Conservation (phyloP, 2,113 vertebrate genomes). For the Lophius piscatorius region DNA sequence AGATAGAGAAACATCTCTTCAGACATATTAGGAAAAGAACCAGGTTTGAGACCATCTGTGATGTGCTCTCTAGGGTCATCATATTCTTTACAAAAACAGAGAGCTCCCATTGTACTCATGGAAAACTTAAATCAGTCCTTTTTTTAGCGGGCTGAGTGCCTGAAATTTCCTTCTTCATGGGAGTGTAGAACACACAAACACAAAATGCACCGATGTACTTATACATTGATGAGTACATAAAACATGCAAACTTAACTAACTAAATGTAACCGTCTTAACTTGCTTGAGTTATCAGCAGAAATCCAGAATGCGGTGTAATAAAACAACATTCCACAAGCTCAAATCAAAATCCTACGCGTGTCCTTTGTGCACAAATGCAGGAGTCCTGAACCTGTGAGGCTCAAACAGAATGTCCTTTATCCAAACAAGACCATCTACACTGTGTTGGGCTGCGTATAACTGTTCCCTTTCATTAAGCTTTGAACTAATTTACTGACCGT, state of each 20-base stretch:
- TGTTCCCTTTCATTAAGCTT: slow-evolving; percentile 36
- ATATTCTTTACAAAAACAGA: slow-evolving; percentile 28
- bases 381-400: slow-evolving; percentile 10
- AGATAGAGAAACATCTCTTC: slow-evolving; percentile 43
- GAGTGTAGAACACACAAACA: background rate
- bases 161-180: slow-evolving; percentile 1
- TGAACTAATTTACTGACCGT: slow-evolving; percentile 12
- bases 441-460: no score
- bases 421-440: slow-evolving; percentile 26
- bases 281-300: slow-evolving; percentile 1
- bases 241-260: slow-evolving; percentile 4
- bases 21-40: slow-evolving; percentile 72
- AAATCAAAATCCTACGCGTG: slow-evolving; percentile 7
- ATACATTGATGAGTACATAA: slow-evolving; percentile 1
- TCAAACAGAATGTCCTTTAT: slow-evolving; percentile 15
- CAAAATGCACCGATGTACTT: background rate
- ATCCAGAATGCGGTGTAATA: background rate
- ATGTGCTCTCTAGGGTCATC: slow-evolving; percentile 37
- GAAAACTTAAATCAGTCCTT: slow-evolving; percentile 30
- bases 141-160: slow-evolving; percentile 2
- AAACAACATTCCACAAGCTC: slow-evolving; percentile 3
- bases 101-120: slow-evolving; percentile 11
- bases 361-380: background rate
- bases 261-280: background rate
- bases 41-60: slow-evolving; percentile 25